phyloP scores from a whole-genome alignment of 2,888 invertebrate species.

The Synanthedon myopaeformis region DNA sequence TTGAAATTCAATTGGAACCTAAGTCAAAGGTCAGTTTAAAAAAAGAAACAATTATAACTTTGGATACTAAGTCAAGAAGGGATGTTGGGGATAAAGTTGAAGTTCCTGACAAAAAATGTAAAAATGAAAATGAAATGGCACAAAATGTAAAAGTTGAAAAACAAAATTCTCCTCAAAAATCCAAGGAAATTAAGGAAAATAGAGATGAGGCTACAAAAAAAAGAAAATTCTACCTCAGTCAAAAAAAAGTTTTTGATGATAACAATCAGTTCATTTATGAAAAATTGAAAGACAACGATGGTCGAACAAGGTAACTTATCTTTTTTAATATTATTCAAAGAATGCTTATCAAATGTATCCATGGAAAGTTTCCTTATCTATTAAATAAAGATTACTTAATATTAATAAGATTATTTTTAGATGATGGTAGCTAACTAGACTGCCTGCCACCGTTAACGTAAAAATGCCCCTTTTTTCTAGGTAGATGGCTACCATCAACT shows the following conservation, averaged over 20 bases:
- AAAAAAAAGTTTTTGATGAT: slow-evolving; percentile 63
- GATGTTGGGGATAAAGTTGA: slow-evolving; percentile 9
- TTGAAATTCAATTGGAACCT: slow-evolving; percentile 45
- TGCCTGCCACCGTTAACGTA: too few relatives aligned
- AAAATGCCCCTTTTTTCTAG: too few relatives aligned
- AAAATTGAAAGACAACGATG: slow-evolving; percentile 73
- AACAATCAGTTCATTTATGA: slow-evolving; percentile 70
- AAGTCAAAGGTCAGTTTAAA: slow-evolving; percentile 31
- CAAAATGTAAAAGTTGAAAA: slow-evolving; percentile 2
- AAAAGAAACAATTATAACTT: slow-evolving; percentile 49
- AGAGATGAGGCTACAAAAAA: slow-evolving; percentile 35
- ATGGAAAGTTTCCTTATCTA: background rate
- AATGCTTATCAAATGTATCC: background rate
- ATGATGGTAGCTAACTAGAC: too few relatives aligned
- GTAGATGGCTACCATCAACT: too few relatives aligned
- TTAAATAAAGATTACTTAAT: too few relatives aligned
- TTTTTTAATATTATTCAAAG: background rate
- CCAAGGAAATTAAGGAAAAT: slow-evolving; percentile 32
- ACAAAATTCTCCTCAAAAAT: slow-evolving; percentile 14
- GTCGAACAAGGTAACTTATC: slow-evolving; percentile 55
- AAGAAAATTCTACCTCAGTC: slow-evolving; percentile 36
- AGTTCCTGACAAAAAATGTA: background rate
- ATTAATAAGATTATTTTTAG: too few relatives aligned
- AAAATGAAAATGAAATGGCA: background rate
- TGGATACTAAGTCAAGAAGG: slow-evolving; percentile 23